Percentiles rank a stretch among this genome's conserved stretches.
Conservation (phyloP, 2,797 vertebrate genomes). For the Sebastes diaconus region DNA sequence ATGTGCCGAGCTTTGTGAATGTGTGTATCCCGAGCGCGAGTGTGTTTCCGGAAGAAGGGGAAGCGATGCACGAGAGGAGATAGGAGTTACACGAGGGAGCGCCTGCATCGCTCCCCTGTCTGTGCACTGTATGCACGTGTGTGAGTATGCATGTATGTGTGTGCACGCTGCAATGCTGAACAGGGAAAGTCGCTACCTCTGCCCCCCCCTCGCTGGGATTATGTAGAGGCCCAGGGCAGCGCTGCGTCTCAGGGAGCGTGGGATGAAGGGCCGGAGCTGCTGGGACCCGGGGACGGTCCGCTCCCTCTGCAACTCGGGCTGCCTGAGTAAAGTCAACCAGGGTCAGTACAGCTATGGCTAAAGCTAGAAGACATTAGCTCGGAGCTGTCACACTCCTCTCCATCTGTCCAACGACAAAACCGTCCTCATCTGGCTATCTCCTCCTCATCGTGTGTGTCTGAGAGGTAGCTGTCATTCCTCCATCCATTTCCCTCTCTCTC, state of each 20-base stretch:
- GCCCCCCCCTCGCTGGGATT: conserved; percentile 63
- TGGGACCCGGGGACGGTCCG: conserved; percentile 90
- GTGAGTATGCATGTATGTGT: conserved; percentile 57
- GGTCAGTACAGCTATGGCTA: conserved; percentile 87
- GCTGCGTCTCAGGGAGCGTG: conserved; percentile 68
- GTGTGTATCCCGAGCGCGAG: conserved; percentile 41
- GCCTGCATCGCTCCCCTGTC: conserved; percentile 34
- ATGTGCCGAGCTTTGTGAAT: conserved; percentile 66
- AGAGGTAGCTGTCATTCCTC: conserved; percentile 55
- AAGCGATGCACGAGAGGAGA: conserved; percentile 48
- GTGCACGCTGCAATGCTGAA: conserved; percentile 70
- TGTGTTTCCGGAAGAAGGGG: conserved; percentile 44
- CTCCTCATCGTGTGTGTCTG: conserved; percentile 37
- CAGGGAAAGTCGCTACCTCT: conserved; percentile 69
- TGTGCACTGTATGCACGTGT: conserved; percentile 40
- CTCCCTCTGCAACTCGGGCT: conserved; percentile 94
- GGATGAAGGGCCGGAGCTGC: conserved; percentile 97
- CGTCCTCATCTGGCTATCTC: conserved; percentile 44
- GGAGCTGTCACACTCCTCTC: conserved; percentile 66
- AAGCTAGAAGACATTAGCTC: conserved; percentile 60
- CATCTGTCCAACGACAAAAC: conserved; percentile 40
- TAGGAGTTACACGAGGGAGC: conserved; percentile 45
- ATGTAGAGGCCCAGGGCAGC: conserved; percentile 80
- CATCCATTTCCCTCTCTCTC: conserved; percentile 39
- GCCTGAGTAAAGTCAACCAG: conserved; percentile 92